Evolutionary conservation across 2,888 invertebrate genomes (phyloP).

Genomic region (Syrista parreyssii): DNA sequence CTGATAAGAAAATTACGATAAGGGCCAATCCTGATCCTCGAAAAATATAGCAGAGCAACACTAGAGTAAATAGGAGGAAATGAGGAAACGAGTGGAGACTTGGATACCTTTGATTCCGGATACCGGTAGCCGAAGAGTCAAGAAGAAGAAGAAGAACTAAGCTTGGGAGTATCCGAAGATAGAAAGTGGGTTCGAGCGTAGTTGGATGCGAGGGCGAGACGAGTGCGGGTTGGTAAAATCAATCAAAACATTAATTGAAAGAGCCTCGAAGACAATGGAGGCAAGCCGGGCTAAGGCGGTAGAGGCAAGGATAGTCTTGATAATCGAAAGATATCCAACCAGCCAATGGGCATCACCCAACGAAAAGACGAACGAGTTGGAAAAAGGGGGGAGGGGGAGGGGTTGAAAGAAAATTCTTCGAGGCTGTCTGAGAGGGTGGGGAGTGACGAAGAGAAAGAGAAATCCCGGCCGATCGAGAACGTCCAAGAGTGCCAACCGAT

Average conservation of each 20-base stretch:
- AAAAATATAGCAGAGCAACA: not conserved
- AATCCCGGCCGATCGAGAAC: not conserved
- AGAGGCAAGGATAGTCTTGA: slow-evolving; percentile 57
- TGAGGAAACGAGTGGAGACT: not conserved
- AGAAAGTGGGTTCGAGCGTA: slow-evolving; percentile 3
- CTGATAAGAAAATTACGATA: not conserved
- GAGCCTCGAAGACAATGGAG: slow-evolving; percentile 63
- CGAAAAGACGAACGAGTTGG: slow-evolving; percentile 25
- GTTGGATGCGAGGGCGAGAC: slow-evolving; percentile 16
- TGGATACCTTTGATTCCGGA: not conserved
- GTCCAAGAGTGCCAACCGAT: slow-evolving; percentile 9
- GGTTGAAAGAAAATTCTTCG: not conserved
- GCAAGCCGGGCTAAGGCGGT: slow-evolving; percentile 49
- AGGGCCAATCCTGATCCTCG: not conserved
- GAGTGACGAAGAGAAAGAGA: not conserved
- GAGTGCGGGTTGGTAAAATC: slow-evolving; percentile 53
- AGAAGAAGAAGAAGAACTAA: not conserved
- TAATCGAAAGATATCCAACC: slow-evolving; percentile 61
- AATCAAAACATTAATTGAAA: slow-evolving; percentile 67
- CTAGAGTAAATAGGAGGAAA: not conserved
- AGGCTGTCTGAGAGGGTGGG: not conserved
- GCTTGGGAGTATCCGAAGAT: not conserved
- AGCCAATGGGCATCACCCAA: slow-evolving; percentile 43
- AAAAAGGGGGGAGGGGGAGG: slow-evolving; percentile 2
- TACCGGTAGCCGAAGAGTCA: not conserved